Base-by-base conservation (phyloP, 2,888 invertebrate genomes). In the Anoplius nigerrimus region DNA sequence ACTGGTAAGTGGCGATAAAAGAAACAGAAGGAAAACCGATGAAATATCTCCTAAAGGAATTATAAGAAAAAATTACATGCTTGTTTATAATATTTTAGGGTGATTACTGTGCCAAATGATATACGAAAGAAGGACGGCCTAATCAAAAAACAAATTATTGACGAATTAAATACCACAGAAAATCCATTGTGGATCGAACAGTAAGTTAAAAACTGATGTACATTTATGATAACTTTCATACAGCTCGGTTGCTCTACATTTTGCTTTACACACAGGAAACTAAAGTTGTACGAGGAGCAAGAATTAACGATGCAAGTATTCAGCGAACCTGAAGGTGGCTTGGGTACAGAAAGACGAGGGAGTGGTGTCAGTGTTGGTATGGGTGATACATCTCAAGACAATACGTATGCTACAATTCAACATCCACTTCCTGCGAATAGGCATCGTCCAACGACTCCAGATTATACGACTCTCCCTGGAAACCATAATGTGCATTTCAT, bases 301-400 rank as follows among this genome's bases (percentile, higher is more conserved):
- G 97, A 97, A 89, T 90, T 97, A 64, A 97, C 96, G 34, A 97
- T 97, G 97, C 96, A 97, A 88, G 97, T 97, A 20, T 96, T 97
- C 84, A 94, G 93, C 75, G 94, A 95, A 84, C 93, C 94, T 13
- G 94, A 94, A 87, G 81, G 91, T 89, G 86, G 92, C 89, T 80
- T 91, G 89, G 90, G 85, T 85, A 85, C 90, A 79, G 91, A 86
- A 84, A 90, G 85, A 90, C 90, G 86, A 86, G 89, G 83, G 89
- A 91, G 87, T 89, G 90, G 85, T 81, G 90, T 82, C 88, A 91
- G 88, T 71, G 79, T 89, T 65, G 87, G 86, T 52, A 86, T 88
- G 78, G 88, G 86, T 21, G 88, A 88, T 66, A 88, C 86, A 48
- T 88, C 88, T 27, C 88, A 88, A 75, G 95, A 95, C 88, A 95